phyloP scores from a whole-genome alignment of 2,888 invertebrate genomes.

The Athrips mouffetella region DNA sequence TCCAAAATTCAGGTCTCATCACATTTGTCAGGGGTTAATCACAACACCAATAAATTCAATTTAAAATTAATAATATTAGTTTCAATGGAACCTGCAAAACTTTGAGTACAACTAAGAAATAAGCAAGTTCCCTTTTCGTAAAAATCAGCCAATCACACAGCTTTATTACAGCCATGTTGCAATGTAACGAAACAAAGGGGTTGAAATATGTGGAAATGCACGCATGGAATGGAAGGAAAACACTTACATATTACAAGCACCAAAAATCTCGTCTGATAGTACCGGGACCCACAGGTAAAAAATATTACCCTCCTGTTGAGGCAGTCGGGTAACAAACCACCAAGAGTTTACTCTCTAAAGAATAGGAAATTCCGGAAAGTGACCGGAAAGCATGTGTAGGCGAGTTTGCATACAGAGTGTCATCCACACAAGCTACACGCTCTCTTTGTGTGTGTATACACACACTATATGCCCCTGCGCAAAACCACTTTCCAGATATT shows the following conservation, averaged over 20 bases:
- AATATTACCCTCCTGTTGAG: not conserved
- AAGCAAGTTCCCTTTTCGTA: not conserved
- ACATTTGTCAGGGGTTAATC: conserved; percentile 50
- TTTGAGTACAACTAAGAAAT: not conserved
- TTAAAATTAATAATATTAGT: conserved; percentile 17
- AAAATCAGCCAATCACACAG: too few relatives aligned
- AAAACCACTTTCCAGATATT: too few relatives aligned
- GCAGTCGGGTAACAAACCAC: not conserved
- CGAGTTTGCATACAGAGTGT: too few relatives aligned
- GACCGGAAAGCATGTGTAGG: too few relatives aligned
- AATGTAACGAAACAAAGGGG: too few relatives aligned
- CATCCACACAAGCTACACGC: too few relatives aligned
- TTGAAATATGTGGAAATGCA: conserved; percentile 45
- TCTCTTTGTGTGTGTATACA: too few relatives aligned
- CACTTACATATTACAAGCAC: conserved; percentile 74
- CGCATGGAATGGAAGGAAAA: conserved; percentile 63
- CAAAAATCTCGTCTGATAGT: conserved; percentile 59
- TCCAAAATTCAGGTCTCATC: conserved; percentile 56
- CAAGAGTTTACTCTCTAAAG: too few relatives aligned
- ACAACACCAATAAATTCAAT: conserved; percentile 34
- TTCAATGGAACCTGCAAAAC: conserved; percentile 15
- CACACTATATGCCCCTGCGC: too few relatives aligned
- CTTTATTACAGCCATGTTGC: too few relatives aligned
- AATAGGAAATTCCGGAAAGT: too few relatives aligned
- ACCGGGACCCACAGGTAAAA: conserved; percentile 33